Evolutionary conservation across 2,797 vertebrate species (phyloP), one percentile per base, ranked within the genome.

Genomic region (Pseudomugil tenellus): DNA sequence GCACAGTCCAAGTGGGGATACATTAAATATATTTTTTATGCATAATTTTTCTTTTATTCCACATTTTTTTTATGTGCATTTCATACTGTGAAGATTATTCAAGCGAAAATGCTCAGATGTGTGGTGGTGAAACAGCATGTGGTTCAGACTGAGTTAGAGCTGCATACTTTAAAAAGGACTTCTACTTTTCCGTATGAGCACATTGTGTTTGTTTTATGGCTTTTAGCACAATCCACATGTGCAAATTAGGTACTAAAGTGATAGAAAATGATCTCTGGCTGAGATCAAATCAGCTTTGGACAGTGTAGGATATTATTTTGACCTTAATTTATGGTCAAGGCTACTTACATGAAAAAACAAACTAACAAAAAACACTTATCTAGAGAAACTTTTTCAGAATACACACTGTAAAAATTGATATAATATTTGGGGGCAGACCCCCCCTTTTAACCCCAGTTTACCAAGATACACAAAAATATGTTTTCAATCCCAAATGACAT

Each of bases 401-500:
- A 32, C 21, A 46, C 21, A 46, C 29, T 19, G 37, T 39, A 39
- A 16, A 4, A 75, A 28, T 67, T 21, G 6, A 43, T 26, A 70
- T 48, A 26, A 16, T 71, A 7, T 69, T 41, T 37, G 35, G 35
- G 32, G 35, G 11, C 35, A 37, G 8, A 11, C 37, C 52, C 35
- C 9, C 17, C 21, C 10, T 21, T 64, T 58, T 74, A 29, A 62
- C 55, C 59, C 34, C 19, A 34, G 57, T 62, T 80, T 74, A 55
- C 52, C 70, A 48, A 54, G 60, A 67, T n/a, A 70, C 66, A 49
- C 52, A 57, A 53, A 77, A 70, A 79, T 63, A 69, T 76, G 76
- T 80, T 83, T 80, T 66, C 53, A 32, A 52, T 62, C 54, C 81
- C 58, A 76, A 41, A 64, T 70, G 46, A 51, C 63, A 77, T 77